Evolutionary conservation across 2,113 vertebrate species (phyloP).

Genomic region (Muntiacus muntjak): DNA sequence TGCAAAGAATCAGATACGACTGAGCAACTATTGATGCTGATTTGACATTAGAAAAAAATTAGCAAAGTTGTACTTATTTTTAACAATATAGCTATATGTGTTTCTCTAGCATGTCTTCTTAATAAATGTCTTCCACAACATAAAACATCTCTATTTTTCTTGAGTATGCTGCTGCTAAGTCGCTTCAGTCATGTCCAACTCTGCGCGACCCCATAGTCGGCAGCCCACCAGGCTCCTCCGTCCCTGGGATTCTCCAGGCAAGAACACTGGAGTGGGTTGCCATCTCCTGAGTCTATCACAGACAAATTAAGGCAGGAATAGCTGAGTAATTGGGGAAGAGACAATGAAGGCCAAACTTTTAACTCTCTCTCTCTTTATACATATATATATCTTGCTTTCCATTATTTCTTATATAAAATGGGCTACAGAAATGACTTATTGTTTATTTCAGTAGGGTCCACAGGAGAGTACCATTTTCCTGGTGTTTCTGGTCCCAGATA

Average conservation of each 20-base stretch:
- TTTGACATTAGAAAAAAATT: not conserved
- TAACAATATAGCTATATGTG: not conserved
- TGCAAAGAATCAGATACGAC: not conserved
- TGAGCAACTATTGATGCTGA: not conserved
- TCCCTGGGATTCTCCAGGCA: no score
- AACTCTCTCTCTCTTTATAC: not conserved
- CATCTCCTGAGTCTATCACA: not conserved
- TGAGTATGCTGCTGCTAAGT: not conserved
- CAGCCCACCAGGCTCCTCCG: no score
- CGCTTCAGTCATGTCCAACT: no score
- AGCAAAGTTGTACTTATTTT: not conserved
- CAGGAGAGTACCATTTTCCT: not conserved
- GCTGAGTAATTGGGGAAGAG: not conserved
- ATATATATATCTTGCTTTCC: not conserved
- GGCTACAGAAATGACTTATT: not conserved
- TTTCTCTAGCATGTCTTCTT: not conserved
- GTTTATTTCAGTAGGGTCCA: not conserved
- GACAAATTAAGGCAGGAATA: not conserved
- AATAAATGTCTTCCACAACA: not conserved
- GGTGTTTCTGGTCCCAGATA: not conserved
- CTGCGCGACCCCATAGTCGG: no score
- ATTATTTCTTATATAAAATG: not conserved
- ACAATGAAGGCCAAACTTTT: not conserved
- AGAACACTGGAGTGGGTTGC: no score
- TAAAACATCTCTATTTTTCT: not conserved